These are phyloP conservation scores for Hippocampus zosterae DNA, from an alignment of 2,113 vertebrate species.

Conservation along the genomic window DNA sequence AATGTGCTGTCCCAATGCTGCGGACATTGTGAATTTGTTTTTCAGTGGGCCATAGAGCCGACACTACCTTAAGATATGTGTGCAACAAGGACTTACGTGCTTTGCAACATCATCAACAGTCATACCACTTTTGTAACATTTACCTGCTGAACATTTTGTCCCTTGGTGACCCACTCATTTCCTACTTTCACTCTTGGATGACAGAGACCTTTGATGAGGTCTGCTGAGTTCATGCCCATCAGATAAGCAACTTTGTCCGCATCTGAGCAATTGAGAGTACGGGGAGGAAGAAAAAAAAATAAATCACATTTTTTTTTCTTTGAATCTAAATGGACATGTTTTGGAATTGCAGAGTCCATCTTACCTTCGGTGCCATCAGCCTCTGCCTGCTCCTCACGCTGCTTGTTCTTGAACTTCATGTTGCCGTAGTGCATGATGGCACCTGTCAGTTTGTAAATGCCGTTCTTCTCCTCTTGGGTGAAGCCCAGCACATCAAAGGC, in stretches of 20 bases:
- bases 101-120: background rate
- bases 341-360: background rate
- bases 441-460: constrained; percentile 82
- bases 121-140: constrained; percentile 6
- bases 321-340: background rate
- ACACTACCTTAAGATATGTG: background rate
- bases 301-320: background rate
- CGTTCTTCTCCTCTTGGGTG: constrained; percentile 77
- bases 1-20: no score
- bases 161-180: constrained; percentile 89
- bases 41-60: background rate
- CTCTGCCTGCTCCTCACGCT: constrained; percentile 84
- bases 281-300: no score
- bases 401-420: constrained; percentile 87
- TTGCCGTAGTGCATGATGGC: constrained; percentile 88
- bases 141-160: constrained; percentile 87
- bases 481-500: constrained; percentile 80
- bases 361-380: constrained; percentile 84
- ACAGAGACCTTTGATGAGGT: constrained; percentile 85
- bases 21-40: background rate
- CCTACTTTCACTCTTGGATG: constrained; percentile 88
- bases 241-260: constrained; percentile 84
- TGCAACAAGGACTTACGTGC: background rate
- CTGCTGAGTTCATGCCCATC: constrained; percentile 87
- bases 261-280: constrained; percentile 59